Evolutionary conservation across 2,888 invertebrate genomes (phyloP).

Genomic region (Noctua comes): DNA sequence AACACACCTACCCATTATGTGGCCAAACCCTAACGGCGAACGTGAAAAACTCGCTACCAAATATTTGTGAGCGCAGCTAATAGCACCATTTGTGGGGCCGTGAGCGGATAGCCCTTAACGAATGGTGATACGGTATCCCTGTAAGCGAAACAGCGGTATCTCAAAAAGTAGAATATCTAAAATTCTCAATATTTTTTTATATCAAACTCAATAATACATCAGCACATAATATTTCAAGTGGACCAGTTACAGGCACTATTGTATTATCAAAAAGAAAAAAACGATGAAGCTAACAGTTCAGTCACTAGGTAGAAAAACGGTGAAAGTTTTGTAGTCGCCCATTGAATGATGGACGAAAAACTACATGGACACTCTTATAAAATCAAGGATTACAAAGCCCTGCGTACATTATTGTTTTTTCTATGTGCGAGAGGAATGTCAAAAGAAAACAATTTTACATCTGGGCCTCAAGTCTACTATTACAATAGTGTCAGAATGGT

Average conservation of each 20-base stretch:
- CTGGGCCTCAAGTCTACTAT: too few relatives aligned
- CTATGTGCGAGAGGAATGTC: background rate
- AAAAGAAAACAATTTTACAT: background rate
- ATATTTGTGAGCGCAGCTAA: conserved; percentile 58
- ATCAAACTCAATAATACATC: background rate
- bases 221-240: too few relatives aligned
- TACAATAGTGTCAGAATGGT: too few relatives aligned
- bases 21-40: conserved; percentile 27
- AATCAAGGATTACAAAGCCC: background rate
- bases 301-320: background rate
- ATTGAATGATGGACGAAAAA: background rate
- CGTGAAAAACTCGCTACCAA: conserved; percentile 50
- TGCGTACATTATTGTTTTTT: background rate
- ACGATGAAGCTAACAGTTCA: background rate
- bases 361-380: background rate
- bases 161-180: background rate
- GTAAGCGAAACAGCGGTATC: background rate
- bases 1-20: conserved; percentile 44
- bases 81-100: conserved; percentile 46
- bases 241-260: background rate
- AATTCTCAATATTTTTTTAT: background rate
- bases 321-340: background rate
- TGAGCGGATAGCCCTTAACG: conserved; percentile 37
- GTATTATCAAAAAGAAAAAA: background rate
- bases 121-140: conserved; percentile 28